These are phyloP conservation scores for Nicator chloris DNA, from an alignment of 2,113 vertebrate species.

Conservation along the genomic window DNA sequence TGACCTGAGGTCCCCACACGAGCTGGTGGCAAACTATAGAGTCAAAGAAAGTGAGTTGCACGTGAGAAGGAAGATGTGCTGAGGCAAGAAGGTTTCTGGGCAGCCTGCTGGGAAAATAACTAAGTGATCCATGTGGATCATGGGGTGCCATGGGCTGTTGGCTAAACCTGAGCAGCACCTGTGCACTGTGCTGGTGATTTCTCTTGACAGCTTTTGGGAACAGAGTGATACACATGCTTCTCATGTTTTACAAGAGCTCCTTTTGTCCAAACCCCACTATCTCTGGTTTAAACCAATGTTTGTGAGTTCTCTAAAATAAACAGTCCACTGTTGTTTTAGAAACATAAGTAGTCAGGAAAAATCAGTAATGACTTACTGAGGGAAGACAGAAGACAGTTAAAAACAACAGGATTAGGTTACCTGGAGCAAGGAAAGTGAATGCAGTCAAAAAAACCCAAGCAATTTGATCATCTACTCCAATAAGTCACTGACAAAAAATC, in stretches of 20 bases:
- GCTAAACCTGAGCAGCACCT: neutral
- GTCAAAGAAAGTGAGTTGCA: neutral
- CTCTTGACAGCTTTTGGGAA: neutral
- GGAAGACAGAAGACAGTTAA: neutral
- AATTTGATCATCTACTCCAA: neutral
- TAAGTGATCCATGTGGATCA: neutral
- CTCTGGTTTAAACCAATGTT: neutral
- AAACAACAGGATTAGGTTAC: slow-evolving; percentile 19
- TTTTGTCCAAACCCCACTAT: neutral
- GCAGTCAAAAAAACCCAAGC: neutral
- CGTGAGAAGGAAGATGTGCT: neutral
- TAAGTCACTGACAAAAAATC: neutral
- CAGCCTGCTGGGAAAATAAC: neutral
- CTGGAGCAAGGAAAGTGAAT: neutral
- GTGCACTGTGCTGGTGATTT: neutral
- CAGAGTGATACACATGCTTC: rapidly evolving
- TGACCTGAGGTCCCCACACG: too few relatives aligned
- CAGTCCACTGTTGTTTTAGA: slow-evolving; percentile 11
- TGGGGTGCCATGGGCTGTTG: neutral
- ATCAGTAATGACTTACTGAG: neutral
- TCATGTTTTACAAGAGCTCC: neutral
- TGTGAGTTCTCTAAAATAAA: neutral
- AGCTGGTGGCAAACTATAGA: rapidly evolving
- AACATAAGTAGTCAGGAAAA: neutral
- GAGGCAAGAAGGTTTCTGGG: neutral